Evolutionary conservation across 2,113 vertebrate genomes (phyloP).

Genomic region (Prochilodus magdalenae): DNA sequence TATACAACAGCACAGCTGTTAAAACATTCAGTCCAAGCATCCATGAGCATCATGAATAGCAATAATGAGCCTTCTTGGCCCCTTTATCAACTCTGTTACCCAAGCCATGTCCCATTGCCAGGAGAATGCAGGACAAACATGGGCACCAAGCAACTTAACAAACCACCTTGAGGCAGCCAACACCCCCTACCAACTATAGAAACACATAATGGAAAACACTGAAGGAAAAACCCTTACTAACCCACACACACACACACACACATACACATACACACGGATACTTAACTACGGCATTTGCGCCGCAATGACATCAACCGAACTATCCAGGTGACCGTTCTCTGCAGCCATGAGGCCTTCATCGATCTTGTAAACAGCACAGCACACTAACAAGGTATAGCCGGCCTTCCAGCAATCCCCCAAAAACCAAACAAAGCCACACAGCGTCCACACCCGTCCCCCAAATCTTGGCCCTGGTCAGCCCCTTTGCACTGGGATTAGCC

Average conservation of each 20-base stretch:
- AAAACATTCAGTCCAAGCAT: too few relatives aligned
- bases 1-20: too few relatives aligned
- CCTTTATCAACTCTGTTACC: background rate
- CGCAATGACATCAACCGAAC: conserved; percentile 70
- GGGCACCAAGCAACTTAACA: background rate
- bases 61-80: background rate
- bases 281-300: conserved; percentile 72
- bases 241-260: background rate
- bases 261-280: conserved; percentile 54
- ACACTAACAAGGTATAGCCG: background rate
- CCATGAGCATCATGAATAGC: too few relatives aligned
- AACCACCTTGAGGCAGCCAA: background rate
- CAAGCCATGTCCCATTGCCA: background rate
- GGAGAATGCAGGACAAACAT: conserved; percentile 22
- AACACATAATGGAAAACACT: conserved; percentile 9
- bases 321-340: conserved; percentile 72
- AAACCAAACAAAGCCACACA: background rate
- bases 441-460: background rate
- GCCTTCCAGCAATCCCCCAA: background rate
- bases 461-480: conserved; percentile 39
- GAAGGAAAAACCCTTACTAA: background rate
- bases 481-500: conserved; percentile 67
- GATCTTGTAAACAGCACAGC: background rate
- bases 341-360: conserved; percentile 69
- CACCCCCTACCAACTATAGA: background rate